Base-by-base conservation (phyloP, 2,797 vertebrate genomes). In the Gila robusta region DNA sequence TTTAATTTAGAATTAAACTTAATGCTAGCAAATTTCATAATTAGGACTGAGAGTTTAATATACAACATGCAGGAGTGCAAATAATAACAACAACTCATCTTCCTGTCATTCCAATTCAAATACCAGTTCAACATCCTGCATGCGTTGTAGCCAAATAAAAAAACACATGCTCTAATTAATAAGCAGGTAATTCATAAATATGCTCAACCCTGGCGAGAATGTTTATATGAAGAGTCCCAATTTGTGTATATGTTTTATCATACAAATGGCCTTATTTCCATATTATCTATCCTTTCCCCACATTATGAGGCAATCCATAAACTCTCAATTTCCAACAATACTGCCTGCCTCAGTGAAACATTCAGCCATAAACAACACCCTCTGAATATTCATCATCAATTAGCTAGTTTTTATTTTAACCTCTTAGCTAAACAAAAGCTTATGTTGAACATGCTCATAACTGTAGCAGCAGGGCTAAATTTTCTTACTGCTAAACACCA, bases 371-470 rank as follows among this genome's bases (percentile, higher is more conserved):
- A 80, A 79, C 54, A 82, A 70, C 19, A 47, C 64, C 32, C 41
- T 71, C 49, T 81, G 76, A 81, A 83, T 83, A 88, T 83, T 81
- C 56, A 86, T 79, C 23, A 39, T 81, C 56, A 77, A n/a, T 80
- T 78, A 73, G 3, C 52, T 71, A 71, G 70, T 28, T 84, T 86
- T 78, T 3, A 82, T 81, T 80, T 66, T 5, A 85, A 49, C 5
- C 1, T 16, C 28, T 67, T 67, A 81, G 23, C 62, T 72, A 73
- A 88, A 49, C 47, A 69, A 56, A 80, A 84, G 47, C 49, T 21
- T 79, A 79, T 86, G 47, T 86, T 88, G 44, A 72, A 44, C 71
- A 39, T 79, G 49, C 11, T 56, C 28, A 14, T 77, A 56, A 77
- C 39, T 47, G 10, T 64, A n/a, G 44, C 70, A 64, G 26, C 17